These are phyloP conservation scores for Lepilemur septentrionalis DNA, from an alignment of 2,797 vertebrate genomes.

Conservation along the genomic window DNA sequence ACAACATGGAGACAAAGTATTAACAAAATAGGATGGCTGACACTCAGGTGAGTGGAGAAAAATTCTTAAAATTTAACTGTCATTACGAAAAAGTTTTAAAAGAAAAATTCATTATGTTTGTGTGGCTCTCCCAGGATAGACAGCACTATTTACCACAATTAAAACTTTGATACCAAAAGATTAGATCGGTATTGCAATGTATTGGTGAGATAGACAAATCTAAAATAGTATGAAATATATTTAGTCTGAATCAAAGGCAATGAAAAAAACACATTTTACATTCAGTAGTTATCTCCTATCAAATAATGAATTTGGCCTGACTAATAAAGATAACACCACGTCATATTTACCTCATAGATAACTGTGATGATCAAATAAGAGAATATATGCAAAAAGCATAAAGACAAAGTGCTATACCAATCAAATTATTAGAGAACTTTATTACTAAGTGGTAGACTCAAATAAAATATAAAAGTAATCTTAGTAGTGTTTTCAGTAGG, in stretches of 20 bases:
- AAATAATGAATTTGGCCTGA: conserved; percentile 33
- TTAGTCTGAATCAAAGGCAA: conserved; percentile 16
- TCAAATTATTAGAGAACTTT: not conserved
- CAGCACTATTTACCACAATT: not conserved
- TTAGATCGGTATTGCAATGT: not conserved
- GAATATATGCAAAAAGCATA: not conserved
- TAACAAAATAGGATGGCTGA: not conserved
- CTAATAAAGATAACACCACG: not conserved
- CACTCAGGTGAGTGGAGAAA: not conserved
- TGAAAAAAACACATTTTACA: not conserved
- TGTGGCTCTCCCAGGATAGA: not conserved
- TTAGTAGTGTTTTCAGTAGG: not conserved
- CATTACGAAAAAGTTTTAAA: not conserved
- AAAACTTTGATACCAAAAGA: not conserved
- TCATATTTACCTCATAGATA: not conserved
- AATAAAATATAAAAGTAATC: conserved; percentile 1
- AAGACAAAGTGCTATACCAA: not conserved
- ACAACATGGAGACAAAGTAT: not conserved
- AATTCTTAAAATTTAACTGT: not conserved
- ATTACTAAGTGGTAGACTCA: not conserved
- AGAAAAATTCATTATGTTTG: not conserved
- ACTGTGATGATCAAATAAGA: not conserved
- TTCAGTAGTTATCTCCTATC: not conserved
- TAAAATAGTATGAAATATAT: not conserved
- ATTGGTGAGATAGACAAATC: not conserved